Percentiles rank a stretch among this genome's conserved stretches.
Conservation (phyloP, 2,797 vertebrate species). For the Siniperca undulata region DNA sequence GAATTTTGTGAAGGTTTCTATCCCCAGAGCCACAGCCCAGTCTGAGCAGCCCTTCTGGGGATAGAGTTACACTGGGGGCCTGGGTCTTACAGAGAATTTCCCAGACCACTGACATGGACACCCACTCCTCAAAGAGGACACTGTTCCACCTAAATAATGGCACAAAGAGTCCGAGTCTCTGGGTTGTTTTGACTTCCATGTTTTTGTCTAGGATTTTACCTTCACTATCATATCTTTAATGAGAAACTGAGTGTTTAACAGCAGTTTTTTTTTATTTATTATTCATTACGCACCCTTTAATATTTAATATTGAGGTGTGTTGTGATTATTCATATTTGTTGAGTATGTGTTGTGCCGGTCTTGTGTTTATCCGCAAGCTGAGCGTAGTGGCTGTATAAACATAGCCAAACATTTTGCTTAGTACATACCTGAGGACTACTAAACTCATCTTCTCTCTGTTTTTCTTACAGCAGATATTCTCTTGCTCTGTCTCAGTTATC, state of each 20-base stretch:
- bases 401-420: conserved; percentile 28
- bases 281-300: conserved; percentile 16
- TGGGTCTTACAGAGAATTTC: conserved; percentile 40
- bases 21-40: conserved; percentile 22
- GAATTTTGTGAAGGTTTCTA: conserved; percentile 31
- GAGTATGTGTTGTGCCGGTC: neutral
- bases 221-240: neutral
- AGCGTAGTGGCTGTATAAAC: conserved; percentile 45
- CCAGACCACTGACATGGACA: conserved; percentile 48
- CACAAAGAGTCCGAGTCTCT: neutral
- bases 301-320: conserved; percentile 28
- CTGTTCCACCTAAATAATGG: conserved; percentile 25
- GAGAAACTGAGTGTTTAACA: neutral
- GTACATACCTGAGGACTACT: conserved; percentile 36
- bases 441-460: conserved; percentile 34
- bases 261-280: conserved; percentile 15
- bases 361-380: conserved; percentile 24
- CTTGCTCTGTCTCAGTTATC: conserved; percentile 13
- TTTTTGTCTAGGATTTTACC: neutral
- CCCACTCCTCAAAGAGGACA: conserved; percentile 53
- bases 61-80: conserved; percentile 56
- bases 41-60: conserved; percentile 21
- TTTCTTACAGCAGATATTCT: conserved; percentile 5
- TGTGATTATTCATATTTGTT: conserved; percentile 27
- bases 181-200: conserved; percentile 7